Conservation (phyloP, 2,888 invertebrate species). For the Adelphocoris suturalis region DNA sequence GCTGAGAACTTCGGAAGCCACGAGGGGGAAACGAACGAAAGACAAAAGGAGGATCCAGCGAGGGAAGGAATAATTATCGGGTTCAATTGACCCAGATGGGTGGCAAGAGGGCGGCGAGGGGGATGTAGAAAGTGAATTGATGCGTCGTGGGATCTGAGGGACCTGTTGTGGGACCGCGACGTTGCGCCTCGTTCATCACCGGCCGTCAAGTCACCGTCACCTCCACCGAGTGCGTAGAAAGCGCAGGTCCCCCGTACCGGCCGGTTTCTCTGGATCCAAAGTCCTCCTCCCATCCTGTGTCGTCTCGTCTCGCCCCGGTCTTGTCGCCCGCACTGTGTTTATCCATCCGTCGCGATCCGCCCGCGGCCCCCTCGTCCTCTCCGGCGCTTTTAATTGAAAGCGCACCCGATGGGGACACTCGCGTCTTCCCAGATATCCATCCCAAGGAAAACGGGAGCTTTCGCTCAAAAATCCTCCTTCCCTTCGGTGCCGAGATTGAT, state of each 20-base stretch:
- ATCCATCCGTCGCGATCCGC: conserved; percentile 61
- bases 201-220: neutral
- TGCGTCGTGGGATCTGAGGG: neutral
- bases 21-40: neutral
- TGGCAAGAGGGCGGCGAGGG: neutral
- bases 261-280: conserved; percentile 40
- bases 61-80: conserved; percentile 48
- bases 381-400: conserved; percentile 46
- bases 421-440: neutral
- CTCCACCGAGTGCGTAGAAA: conserved; percentile 28
- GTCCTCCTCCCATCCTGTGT: too few relatives aligned
- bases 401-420: conserved; percentile 17
- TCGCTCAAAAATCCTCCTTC: conserved; percentile 9
- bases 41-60: conserved; percentile 31
- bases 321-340: conserved; percentile 43
- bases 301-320: too few relatives aligned
- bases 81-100: conserved; percentile 57
- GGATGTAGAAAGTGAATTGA: conserved; percentile 55
- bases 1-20: too few relatives aligned
- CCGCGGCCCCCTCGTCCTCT: neutral
- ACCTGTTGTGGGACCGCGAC: conserved; percentile 46
- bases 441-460: conserved; percentile 3
- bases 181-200: neutral
- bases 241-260: neutral
- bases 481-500: conserved; percentile 3